These are phyloP conservation scores for Hedychridium roseum DNA, from an alignment of 2,888 invertebrate genomes.

Conservation along the genomic window DNA sequence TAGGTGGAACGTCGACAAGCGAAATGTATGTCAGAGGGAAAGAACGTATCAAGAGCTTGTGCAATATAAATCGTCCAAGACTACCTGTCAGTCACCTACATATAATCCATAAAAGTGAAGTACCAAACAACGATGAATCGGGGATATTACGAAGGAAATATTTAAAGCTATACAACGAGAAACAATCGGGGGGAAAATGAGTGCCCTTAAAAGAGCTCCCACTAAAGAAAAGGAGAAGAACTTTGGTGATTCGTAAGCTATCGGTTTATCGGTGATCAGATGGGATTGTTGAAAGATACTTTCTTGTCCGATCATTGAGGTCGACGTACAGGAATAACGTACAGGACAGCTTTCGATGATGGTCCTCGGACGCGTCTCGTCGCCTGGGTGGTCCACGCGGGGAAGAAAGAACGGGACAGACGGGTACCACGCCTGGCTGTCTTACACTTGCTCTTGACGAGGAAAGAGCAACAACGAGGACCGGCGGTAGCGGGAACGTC, in stretches of 20 bases:
- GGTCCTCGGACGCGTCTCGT: background rate
- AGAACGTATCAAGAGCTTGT: constrained; percentile 40
- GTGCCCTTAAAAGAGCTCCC: too few species aligned
- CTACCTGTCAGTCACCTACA: background rate
- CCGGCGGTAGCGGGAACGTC: background rate
- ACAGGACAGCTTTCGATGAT: background rate
- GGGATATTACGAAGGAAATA: background rate
- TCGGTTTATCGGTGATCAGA: too few species aligned
- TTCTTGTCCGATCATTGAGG: too few species aligned
- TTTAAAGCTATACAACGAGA: background rate
- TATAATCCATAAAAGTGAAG: background rate
- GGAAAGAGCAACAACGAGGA: constrained; percentile 1
- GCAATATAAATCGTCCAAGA: constrained; percentile 51
- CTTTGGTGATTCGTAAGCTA: too few species aligned
- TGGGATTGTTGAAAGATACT: too few species aligned
- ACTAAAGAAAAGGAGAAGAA: too few species aligned
- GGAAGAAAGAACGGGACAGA: background rate
- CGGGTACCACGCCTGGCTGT: background rate
- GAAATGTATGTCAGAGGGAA: constrained; percentile 12
- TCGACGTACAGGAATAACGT: too few species aligned
- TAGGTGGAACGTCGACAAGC: constrained; percentile 5
- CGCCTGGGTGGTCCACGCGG: background rate
- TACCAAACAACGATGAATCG: too few species aligned
- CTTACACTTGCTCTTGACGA: constrained; percentile 8
- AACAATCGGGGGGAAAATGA: too few species aligned